Conservation (phyloP, 2,888 invertebrate genomes). For the Crematogaster levior region DNA sequence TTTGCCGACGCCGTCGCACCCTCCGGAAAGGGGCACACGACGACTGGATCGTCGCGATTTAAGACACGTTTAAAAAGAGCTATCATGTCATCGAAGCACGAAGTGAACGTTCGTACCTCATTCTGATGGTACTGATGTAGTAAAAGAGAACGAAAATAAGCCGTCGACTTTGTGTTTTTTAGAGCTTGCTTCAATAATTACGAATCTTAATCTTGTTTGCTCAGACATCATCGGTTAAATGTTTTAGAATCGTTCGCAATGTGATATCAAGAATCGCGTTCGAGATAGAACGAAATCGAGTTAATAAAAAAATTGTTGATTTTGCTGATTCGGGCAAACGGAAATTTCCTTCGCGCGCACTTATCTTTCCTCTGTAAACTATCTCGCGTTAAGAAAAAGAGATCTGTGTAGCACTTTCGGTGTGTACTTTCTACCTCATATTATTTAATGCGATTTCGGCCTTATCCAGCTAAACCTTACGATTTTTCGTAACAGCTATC, state of each 20-base stretch:
- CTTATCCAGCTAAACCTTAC: conserved; percentile 65
- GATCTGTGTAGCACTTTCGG: conserved; percentile 70
- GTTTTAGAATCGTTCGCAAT: conserved; percentile 6
- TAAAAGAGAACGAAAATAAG: conserved; percentile 29
- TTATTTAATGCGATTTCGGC: conserved; percentile 57
- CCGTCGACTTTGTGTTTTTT: conserved; percentile 12
- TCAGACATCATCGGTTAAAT: background rate
- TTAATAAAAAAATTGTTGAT: conserved; percentile 14
- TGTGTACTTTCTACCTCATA: conserved; percentile 56
- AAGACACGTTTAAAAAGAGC: conserved; percentile 69
- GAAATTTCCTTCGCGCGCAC: background rate
- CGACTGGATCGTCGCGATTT: conserved; percentile 30
- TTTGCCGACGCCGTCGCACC: conserved; percentile 21
- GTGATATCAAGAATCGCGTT: conserved; percentile 4
- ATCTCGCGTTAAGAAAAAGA: conserved; percentile 45
- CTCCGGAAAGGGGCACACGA: background rate
- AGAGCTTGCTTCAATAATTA: background rate
- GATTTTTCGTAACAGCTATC: conserved; percentile 70
- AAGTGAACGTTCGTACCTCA: conserved; percentile 55
- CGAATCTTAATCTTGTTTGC: background rate
- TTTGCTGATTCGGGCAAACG: too few species aligned
- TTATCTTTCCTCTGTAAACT: conserved; percentile 2
- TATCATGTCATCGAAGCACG: conserved; percentile 57
- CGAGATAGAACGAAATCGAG: conserved; percentile 15
- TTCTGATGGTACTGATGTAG: background rate